Conservation (phyloP, 2,888 invertebrate genomes). For the Drosophila dives region DNA sequence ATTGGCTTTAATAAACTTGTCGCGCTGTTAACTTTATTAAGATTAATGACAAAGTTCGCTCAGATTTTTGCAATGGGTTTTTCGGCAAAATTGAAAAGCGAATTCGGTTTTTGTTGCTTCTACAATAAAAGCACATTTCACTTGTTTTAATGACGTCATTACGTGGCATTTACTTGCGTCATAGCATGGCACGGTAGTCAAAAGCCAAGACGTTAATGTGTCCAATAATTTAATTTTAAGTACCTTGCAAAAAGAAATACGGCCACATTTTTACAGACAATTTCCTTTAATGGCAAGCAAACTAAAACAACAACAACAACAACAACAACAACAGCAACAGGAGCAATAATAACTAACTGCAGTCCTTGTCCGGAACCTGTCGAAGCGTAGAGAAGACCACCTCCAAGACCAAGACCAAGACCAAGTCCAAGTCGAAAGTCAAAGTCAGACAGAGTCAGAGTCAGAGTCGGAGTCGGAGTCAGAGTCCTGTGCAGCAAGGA, state of each 20-base stretch:
- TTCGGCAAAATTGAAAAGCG: conserved; percentile 69
- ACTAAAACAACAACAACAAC: conserved; percentile 32
- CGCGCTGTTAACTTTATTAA: conserved; percentile 78
- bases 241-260: conserved; percentile 81
- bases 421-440: conserved; percentile 29
- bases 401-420: conserved; percentile 22
- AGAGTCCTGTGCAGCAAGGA: conserved; percentile 31
- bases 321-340: conserved; percentile 36
- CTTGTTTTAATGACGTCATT: conserved; percentile 81
- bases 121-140: conserved; percentile 79
- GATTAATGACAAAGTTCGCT: conserved; percentile 72
- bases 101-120: conserved; percentile 32
- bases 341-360: conserved; percentile 43
- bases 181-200: conserved; percentile 40
- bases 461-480: not conserved
- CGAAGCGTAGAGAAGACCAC: conserved; percentile 46
- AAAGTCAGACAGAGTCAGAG: conserved; percentile 1
- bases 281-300: conserved; percentile 75
- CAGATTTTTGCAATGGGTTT: conserved; percentile 55
- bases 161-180: conserved; percentile 76
- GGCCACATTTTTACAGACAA: conserved; percentile 80
- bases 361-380: conserved; percentile 46
- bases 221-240: conserved; percentile 81
- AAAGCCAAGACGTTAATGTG: conserved; percentile 79
- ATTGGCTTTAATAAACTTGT: conserved; percentile 79